Conservation (phyloP, 2,797 vertebrate species). For the Myiotriccus ornatus region DNA sequence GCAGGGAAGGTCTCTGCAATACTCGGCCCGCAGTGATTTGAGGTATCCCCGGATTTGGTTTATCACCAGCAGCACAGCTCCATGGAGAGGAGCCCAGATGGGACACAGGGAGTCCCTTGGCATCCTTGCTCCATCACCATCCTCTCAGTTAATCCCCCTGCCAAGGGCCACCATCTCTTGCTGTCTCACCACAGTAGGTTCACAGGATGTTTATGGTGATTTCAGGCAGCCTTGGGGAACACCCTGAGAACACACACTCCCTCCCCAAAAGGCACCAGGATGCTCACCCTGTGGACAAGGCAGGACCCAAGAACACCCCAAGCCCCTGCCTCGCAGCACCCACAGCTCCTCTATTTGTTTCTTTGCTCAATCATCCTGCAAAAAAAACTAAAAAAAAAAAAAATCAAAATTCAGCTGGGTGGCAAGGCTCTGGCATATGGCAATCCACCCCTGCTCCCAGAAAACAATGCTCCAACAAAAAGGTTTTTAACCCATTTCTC, state of each 20-base stretch:
- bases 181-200: background rate
- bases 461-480: background rate
- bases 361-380: background rate
- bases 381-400: background rate
- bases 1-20: background rate
- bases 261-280: background rate
- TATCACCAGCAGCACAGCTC: background rate
- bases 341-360: background rate
- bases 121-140: background rate
- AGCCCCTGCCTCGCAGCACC: background rate
- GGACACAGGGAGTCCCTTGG: background rate
- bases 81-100: background rate
- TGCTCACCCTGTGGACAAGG: background rate
- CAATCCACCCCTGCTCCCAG: background rate
- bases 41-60: background rate
- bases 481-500: slow-evolving; percentile 34
- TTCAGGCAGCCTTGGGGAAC: background rate
- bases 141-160: rapidly evolving
- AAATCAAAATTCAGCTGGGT: background rate
- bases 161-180: background rate
- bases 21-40: background rate
- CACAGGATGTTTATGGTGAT: background rate
- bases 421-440: background rate
- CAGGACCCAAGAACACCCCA: background rate
- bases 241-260: background rate